Percentiles rank a stretch among this genome's conserved stretches.
Evolutionary conservation across 2,797 vertebrate species (phyloP).

Genomic region (Dermochelys coriacea): DNA sequence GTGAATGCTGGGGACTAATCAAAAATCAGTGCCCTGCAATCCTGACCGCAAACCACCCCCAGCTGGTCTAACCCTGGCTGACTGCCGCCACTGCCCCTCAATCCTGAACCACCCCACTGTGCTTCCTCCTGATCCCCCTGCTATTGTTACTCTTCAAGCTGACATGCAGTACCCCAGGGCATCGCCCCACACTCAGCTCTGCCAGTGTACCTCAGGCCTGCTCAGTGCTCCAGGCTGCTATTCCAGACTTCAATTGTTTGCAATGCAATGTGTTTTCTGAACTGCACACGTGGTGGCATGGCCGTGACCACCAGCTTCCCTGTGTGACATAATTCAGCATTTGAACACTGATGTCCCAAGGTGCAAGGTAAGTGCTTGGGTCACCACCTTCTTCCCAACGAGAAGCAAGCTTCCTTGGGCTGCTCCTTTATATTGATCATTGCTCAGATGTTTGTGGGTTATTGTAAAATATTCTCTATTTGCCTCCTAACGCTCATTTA

Average conservation of each 20-base stretch:
- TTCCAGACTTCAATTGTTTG: not conserved
- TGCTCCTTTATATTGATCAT: not conserved
- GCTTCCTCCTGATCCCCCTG: not conserved
- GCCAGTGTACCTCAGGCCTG: not conserved
- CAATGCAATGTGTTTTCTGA: not conserved
- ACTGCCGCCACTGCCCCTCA: no score
- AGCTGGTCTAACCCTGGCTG: no score
- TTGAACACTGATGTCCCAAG: no score
- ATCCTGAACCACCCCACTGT: not conserved
- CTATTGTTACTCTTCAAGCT: not conserved
- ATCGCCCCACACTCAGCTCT: not conserved
- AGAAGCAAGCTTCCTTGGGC: not conserved
- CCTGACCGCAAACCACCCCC: not conserved
- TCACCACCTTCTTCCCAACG: not conserved
- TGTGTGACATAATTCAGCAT: no score
- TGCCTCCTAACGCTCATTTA: not conserved
- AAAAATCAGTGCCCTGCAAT: not conserved
- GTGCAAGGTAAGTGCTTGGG: not conserved
- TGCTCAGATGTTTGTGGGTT: not conserved
- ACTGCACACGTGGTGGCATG: not conserved
- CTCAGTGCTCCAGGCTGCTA: not conserved
- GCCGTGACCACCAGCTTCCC: not conserved
- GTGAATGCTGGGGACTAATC: not conserved
- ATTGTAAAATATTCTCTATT: not conserved
- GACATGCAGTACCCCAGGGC: not conserved